Evolutionary conservation across 2,113 vertebrate species (phyloP).

Genomic region (Gadus macrocephalus): DNA sequence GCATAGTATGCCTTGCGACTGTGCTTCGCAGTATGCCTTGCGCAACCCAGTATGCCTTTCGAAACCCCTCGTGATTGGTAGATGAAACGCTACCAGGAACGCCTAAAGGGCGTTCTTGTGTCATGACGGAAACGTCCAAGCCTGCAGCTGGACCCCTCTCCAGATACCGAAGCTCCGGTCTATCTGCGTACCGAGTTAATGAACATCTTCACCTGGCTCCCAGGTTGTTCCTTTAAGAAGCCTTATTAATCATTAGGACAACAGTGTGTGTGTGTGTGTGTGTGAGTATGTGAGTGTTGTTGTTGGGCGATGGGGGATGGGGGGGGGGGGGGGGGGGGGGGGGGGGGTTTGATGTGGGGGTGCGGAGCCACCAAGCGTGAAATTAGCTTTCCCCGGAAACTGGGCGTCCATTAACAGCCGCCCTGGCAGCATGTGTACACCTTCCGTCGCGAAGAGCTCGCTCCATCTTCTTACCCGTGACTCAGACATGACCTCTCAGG

Average conservation of each 20-base stretch:
- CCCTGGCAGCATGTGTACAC: too few relatives aligned
- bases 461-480: too few relatives aligned
- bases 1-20: too few relatives aligned
- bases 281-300: neutral
- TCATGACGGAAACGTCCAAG: too few relatives aligned
- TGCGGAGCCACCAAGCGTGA: conserved; percentile 58
- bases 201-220: conserved; percentile 70
- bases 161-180: conserved; percentile 16
- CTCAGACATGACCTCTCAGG: neutral
- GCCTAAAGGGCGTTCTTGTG: too few relatives aligned
- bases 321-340: conserved; percentile 9
- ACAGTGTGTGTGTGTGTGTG: conserved; percentile 18
- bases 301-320: conserved; percentile 50
- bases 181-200: conserved; percentile 62
- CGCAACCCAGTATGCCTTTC: too few relatives aligned
- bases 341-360: conserved; percentile 2
- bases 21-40: too few relatives aligned
- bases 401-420: conserved; percentile 61
- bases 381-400: conserved; percentile 69
- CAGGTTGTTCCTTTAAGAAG: conserved; percentile 65
- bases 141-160: too few relatives aligned
- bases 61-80: too few relatives aligned
- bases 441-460: too few relatives aligned
- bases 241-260: conserved; percentile 71
- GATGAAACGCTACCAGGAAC: too few relatives aligned